Percentiles rank a stretch among this genome's conserved stretches.
phyloP scores from a whole-genome alignment of 2,113 vertebrate species.

The Lepidothrix coronata region DNA sequence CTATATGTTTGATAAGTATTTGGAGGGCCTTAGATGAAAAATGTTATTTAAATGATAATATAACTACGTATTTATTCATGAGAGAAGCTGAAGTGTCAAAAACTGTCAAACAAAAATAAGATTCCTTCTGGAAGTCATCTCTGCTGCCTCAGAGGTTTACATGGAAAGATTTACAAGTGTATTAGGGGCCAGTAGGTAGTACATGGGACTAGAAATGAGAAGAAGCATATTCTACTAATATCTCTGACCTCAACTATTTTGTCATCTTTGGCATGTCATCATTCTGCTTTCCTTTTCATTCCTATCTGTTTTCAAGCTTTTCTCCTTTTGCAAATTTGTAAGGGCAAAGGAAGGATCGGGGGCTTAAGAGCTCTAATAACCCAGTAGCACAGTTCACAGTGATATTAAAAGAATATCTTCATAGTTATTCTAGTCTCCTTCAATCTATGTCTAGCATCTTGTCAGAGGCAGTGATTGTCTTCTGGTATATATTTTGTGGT shows the following conservation, averaged over 20 bases:
- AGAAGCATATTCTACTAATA: not conserved
- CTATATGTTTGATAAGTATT: not conserved
- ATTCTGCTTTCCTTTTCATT: not conserved
- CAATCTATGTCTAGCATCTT: not conserved
- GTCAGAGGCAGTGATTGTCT: not conserved
- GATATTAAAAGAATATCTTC: not conserved
- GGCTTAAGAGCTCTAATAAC: not conserved
- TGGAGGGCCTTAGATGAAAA: not conserved
- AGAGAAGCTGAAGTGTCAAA: slow-evolving; percentile 14
- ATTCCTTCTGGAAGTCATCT: slow-evolving; percentile 23
- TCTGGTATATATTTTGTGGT: not conserved
- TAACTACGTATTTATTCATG: slow-evolving; percentile 20
- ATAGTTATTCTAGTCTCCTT: not conserved
- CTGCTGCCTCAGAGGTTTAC: not conserved
- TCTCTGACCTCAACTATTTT: not conserved
- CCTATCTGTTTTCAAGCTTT: not conserved
- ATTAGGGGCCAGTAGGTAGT: not conserved
- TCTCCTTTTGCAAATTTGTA: not conserved
- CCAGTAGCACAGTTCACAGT: not conserved
- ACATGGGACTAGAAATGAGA: not conserved
- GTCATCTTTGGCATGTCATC: not conserved
- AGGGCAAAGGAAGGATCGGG: not conserved
- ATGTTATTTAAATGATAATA: not conserved
- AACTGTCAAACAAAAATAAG: slow-evolving; percentile 34
- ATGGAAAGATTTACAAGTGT: not conserved